Evolutionary conservation across 2,113 vertebrate genomes (phyloP).

Genomic region (Anhinga anhinga): DNA sequence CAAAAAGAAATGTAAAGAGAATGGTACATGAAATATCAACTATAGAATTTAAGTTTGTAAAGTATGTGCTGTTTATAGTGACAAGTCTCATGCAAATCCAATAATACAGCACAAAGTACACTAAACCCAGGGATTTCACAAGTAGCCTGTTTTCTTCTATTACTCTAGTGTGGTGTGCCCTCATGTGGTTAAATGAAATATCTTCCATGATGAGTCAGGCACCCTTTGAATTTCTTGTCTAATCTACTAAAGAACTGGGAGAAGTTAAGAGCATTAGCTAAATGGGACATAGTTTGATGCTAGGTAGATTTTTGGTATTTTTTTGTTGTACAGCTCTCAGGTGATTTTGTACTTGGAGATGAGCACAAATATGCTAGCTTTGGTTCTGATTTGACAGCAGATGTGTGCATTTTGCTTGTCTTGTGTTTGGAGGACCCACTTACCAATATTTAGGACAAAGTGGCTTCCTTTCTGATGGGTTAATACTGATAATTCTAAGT

Average conservation of each 20-base stretch:
- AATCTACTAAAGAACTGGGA: neutral
- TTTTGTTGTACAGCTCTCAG: neutral
- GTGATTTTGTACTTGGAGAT: neutral
- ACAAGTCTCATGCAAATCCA: neutral
- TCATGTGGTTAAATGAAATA: constrained; percentile 34
- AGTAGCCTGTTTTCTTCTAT: fast-evolving
- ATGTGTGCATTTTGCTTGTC: neutral
- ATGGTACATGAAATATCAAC: neutral
- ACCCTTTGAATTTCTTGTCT: neutral
- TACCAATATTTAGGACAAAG: neutral
- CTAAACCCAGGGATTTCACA: neutral
- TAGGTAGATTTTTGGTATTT: fast-evolving
- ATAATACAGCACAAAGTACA: neutral
- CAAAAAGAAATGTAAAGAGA: neutral
- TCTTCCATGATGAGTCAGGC: neutral
- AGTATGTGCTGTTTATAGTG: neutral
- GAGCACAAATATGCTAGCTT: neutral
- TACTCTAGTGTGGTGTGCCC: constrained; percentile 37
- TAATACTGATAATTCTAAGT: neutral
- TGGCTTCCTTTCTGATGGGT: neutral
- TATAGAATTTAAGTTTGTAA: neutral
- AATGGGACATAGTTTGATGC: neutral
- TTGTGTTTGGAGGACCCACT: neutral
- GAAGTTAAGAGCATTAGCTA: neutral
- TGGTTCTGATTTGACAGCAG: neutral